Evolutionary conservation across 2,888 invertebrate species (phyloP).

Genomic region (Stratiomys singularior): DNA sequence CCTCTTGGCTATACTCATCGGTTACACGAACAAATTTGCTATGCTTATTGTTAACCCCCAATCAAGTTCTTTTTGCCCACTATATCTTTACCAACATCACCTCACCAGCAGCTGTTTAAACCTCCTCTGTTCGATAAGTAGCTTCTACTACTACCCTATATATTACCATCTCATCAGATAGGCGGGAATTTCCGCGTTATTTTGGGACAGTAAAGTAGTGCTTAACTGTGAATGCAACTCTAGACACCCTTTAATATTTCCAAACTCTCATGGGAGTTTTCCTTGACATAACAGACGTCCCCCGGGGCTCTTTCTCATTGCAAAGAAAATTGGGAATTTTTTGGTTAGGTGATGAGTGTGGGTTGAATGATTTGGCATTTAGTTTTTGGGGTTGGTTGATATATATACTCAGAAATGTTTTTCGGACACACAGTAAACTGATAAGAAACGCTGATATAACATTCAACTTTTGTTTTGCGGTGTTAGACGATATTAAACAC

Average conservation of each 20-base stretch:
- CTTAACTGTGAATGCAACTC: not conserved
- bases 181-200: conserved; percentile 12
- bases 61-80: no score
- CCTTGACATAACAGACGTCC: not conserved
- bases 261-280: not conserved
- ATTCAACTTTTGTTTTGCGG: not conserved
- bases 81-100: no score
- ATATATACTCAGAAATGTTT: not conserved
- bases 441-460: conserved; percentile 8
- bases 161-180: not conserved
- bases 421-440: not conserved
- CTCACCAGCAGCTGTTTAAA: not conserved
- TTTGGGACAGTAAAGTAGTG: conserved; percentile 11
- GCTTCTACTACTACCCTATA: conserved; percentile 1
- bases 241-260: conserved; percentile 19
- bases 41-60: no score
- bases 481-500: conserved; percentile 4
- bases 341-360: not conserved
- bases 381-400: not conserved
- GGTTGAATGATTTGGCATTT: not conserved
- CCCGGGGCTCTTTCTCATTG: not conserved
- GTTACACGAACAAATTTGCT: no score
- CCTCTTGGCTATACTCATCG: conserved; percentile 26
- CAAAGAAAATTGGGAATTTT: not conserved
- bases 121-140: not conserved